Evolutionary conservation across 1,140 invertebrate genomes (phyloP), one percentile per base, ranked within the genome.

Genomic region (Tribolium madens): DNA sequence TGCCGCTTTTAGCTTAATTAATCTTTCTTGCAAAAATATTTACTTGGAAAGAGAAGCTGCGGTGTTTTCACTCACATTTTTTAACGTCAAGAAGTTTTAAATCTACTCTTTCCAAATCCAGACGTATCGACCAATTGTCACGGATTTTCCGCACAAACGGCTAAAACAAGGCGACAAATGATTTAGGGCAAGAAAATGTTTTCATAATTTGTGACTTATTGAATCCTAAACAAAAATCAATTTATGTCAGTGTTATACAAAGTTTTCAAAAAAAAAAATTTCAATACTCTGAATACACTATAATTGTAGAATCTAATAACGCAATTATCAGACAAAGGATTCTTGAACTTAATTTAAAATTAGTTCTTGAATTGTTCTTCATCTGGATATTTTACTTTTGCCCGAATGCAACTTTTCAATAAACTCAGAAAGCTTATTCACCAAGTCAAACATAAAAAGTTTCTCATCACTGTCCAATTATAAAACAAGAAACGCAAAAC

Each of bases 41-140:
- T 42, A n/a, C 36, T 42, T 4, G n/a, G 36, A 9, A 42, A 42
- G 36, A 42, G 36, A 42, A 31, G 21, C 0, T 5, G 21, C 21
- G 21, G 21, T 26, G 21, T 26, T 26, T 26, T 26, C 21, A 26
- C 21, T 26, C 21, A 26, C 21, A 26, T 26, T 26, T 26, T 26
- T 26, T 5, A 26, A 26, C 21, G 21, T 5, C 21, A 26, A 18
- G 18, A 10, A n/a, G n/a, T n/a, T n/a, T n/a, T n/a, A n/a, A n/a
- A 26, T 2, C 53, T 0, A 6, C 31, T 14, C 53, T 60, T 60
- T 60, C 7, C 12, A 31, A 64, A 64, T 31, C 26, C n/a, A 21
- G 26, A 64, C 12, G 26, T 64, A 64, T 64, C 57, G 57, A 64
- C 57, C 57, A 33, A 64, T 64, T 64, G 26, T 64, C 57, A 33